Conservation (phyloP, 30 jellyfish, hydroid and myxozoan genomes). For the Phacellophora camtschatica region DNA sequence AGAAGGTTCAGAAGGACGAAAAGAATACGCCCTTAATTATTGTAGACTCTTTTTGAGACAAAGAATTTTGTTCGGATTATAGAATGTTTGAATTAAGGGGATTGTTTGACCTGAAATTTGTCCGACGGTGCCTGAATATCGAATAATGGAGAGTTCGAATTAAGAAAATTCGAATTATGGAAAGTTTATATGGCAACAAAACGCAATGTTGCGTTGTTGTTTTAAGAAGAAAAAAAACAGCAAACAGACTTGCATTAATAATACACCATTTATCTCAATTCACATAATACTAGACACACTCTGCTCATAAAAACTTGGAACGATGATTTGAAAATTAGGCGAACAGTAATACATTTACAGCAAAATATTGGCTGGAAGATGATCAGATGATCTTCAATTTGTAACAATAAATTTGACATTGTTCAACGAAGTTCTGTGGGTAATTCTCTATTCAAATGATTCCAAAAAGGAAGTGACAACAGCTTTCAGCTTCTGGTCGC, state of each 20-base stretch:
- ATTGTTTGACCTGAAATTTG: too few species aligned
- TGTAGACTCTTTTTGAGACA: too few species aligned
- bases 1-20: too few species aligned
- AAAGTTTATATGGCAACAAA: too few species aligned
- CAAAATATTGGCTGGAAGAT: slow-evolving; percentile 8
- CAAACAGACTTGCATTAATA: neutral
- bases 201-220: too few species aligned
- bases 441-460: slow-evolving; percentile 65
- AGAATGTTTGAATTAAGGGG: too few species aligned
- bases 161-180: too few species aligned
- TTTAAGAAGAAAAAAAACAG: neutral
- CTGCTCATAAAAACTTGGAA: slow-evolving; percentile 17
- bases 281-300: slow-evolving; percentile 40
- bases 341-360: slow-evolving; percentile 45
- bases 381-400: neutral
- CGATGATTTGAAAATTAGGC: slow-evolving; percentile 39
- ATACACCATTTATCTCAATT: slow-evolving; percentile 7
- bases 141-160: too few species aligned
- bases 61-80: too few species aligned
- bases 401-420: neutral
- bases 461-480: slow-evolving; percentile 83
- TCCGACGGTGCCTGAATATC: too few species aligned
- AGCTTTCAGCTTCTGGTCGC: slow-evolving; percentile 87
- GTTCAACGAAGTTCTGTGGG: neutral
- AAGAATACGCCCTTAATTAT: too few species aligned